Base-by-base conservation (phyloP, 2,888 invertebrate species). In the Bhutanitis thaidina region DNA sequence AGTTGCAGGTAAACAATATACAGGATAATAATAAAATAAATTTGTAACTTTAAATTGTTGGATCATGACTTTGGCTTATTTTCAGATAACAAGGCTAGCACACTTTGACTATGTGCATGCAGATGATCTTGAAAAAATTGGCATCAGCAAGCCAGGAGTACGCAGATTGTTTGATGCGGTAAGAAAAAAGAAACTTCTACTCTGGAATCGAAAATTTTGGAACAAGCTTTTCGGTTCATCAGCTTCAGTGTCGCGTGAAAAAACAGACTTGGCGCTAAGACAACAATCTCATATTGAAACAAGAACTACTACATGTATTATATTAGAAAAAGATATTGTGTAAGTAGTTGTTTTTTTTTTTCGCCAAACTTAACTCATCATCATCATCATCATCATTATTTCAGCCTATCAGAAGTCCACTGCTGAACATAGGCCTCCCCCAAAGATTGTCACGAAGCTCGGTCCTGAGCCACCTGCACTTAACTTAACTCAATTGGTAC, bases 101-200 rank as follows among this genome's bases (percentile, higher is more conserved):
- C 99, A 99, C 85, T 99, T 99, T 78, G 98, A 98, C 68, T 97
- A 96, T 91, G 98, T 99, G n/a, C 96, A 96, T 69, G 90, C 95
- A 0, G 97, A 98, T 62, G 98, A 99, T 83, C 90, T 99, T 70
- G 98, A 98, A 73, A 95, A 96, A 71, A 95, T 98, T 71, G 98
- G 98, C 1, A 92, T 99, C 72, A 97, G 98, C 43, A 96, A 96
- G 75, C 98, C 98, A 46, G 98, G 97, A 2, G 94, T 97, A 3
- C 91, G 98, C 30, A 91, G 98, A 49, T 88, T 99, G 10, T 87
- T 98, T 73, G 98, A 98, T 82, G 95, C 97, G 9, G 96, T 98
- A 1, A 96, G 97, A 65, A 97, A 97, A 82, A 93, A 94, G 74
- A 94, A 96, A 64, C 90, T 94, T 0, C 93, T 94, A 56, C 92